phyloP scores from a whole-genome alignment of 2,113 vertebrate species.

The Urocynchramus pylzowi region DNA sequence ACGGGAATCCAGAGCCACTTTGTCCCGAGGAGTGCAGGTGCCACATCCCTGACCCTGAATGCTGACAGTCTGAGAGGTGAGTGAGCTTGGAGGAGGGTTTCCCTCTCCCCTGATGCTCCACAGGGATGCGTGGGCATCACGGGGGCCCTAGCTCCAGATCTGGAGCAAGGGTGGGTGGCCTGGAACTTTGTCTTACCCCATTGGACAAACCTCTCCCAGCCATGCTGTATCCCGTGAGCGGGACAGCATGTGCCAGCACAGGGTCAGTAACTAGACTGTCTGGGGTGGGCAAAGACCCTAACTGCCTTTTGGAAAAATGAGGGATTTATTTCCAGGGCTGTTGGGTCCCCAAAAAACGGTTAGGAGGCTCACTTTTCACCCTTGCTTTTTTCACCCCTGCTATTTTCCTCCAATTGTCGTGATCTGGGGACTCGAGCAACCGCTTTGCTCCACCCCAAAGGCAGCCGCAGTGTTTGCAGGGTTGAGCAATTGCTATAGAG shows the following conservation, averaged over 20 bases:
- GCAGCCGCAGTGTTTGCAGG: background rate
- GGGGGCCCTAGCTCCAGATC: background rate
- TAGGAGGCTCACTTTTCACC: background rate
- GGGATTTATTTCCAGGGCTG: background rate
- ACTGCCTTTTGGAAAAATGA: background rate
- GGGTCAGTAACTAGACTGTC: background rate
- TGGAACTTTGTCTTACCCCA: accelerated
- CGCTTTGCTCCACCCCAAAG: slow-evolving; percentile 6
- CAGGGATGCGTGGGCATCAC: background rate
- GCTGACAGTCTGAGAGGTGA: accelerated
- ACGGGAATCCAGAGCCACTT: background rate
- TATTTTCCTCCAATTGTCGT: background rate
- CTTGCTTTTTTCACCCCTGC: background rate
- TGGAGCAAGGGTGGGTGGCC: background rate
- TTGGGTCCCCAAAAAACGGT: background rate
- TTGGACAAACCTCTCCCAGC: accelerated
- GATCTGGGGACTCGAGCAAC: background rate
- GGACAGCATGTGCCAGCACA: accelerated
- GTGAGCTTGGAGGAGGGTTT: background rate
- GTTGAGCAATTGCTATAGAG: slow-evolving; percentile 34
- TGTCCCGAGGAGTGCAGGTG: background rate
- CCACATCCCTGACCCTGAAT: accelerated
- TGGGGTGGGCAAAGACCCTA: background rate
- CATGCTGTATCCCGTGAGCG: accelerated
- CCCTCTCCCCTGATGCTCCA: background rate